Evolutionary conservation across 2,888 invertebrate species (phyloP).

Genomic region (Eupithecia tripunctaria): DNA sequence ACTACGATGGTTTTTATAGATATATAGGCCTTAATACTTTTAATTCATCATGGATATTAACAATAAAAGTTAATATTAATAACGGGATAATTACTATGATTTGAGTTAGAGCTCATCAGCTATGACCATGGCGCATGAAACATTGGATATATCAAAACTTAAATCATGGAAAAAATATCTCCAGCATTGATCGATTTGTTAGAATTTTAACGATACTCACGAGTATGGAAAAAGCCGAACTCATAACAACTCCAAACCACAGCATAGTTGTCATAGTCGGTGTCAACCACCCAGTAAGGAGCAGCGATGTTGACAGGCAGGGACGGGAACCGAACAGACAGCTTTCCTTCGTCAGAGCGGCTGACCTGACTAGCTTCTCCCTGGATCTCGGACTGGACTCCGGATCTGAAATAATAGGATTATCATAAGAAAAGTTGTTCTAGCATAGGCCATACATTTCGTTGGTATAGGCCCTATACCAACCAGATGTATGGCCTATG

Average conservation of each 20-base stretch:
- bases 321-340: conserved; percentile 86
- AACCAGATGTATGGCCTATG: too few relatives aligned
- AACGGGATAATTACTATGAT: too few relatives aligned
- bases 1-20: too few relatives aligned
- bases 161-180: too few relatives aligned
- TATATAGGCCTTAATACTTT: too few relatives aligned
- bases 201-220: conserved; percentile 66
- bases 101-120: too few relatives aligned
- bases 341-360: conserved; percentile 83
- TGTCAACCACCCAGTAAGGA: conserved; percentile 86
- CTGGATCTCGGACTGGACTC: conserved; percentile 81
- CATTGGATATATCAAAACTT: too few relatives aligned
- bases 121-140: too few relatives aligned
- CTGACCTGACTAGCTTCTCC: conserved; percentile 83
- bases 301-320: conserved; percentile 82
- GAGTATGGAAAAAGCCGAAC: conserved; percentile 81
- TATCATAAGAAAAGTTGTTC: not conserved
- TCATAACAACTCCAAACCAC: conserved; percentile 87
- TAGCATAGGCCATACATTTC: too few relatives aligned
- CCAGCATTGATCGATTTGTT: too few relatives aligned
- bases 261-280: conserved; percentile 89
- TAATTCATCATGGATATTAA: not conserved
- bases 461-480: too few relatives aligned
- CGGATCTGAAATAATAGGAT: conserved; percentile 77
- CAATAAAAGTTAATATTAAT: too few relatives aligned